Evolutionary conservation across 2,888 invertebrate species (phyloP).

Genomic region (Drosophila macrospina): DNA sequence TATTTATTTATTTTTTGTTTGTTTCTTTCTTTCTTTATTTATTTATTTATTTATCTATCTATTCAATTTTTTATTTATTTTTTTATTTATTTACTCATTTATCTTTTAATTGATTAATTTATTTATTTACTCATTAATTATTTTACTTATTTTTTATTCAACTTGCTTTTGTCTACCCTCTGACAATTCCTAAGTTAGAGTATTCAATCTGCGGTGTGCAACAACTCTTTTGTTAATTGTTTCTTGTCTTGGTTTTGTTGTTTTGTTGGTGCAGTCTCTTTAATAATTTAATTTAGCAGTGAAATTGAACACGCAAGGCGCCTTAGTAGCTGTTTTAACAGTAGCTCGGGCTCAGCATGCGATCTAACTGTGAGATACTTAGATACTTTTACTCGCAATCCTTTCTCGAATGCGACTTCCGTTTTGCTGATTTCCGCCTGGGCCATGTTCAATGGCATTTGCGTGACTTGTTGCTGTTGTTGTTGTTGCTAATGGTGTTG

Average conservation of each 20-base stretch:
- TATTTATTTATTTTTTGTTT: too few species aligned
- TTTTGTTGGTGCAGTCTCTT: conserved; percentile 41
- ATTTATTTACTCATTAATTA: too few species aligned
- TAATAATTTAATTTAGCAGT: conserved; percentile 72
- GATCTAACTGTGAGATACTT: conserved; percentile 61
- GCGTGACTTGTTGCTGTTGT: conserved; percentile 64
- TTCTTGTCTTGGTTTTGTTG: neutral
- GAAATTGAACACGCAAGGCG: conserved; percentile 60
- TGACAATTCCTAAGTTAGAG: neutral
- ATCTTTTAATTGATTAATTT: too few species aligned
- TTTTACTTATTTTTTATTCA: too few species aligned
- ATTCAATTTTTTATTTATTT: too few species aligned
- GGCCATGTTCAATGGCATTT: conserved; percentile 67
- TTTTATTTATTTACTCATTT: too few species aligned
- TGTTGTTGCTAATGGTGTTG: conserved; percentile 39
- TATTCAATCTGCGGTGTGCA: neutral
- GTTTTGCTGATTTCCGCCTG: conserved; percentile 60
- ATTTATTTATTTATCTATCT: too few species aligned
- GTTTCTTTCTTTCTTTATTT: too few species aligned
- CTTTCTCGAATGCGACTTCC: conserved; percentile 61
- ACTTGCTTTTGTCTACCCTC: neutral
- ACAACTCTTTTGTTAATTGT: neutral
- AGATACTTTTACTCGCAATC: conserved; percentile 62
- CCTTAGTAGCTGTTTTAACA: conserved; percentile 17
- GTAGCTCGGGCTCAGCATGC: conserved; percentile 53